Base-by-base conservation (phyloP, 2,888 invertebrate species). In the Micropterix aruncella region DNA sequence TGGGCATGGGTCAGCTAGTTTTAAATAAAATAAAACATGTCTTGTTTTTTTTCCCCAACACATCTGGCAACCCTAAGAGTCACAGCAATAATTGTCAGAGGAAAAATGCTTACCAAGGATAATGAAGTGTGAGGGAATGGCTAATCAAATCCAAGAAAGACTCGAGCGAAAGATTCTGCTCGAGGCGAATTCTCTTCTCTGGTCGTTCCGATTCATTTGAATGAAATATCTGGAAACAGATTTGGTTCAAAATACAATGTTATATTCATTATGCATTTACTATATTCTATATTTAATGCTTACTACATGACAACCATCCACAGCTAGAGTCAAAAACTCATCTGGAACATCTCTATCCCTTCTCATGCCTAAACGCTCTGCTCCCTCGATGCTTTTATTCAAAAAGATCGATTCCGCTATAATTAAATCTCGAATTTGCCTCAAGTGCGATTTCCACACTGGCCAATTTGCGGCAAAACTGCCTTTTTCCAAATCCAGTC, bases 401-500 rank as follows among this genome's bases (percentile, higher is more conserved):
- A 27, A 27, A 27, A 27, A 27, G 5, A 27, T 27, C 5, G 27
- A 5, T 12, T 27, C 27, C 5, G 27, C 27, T 5, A 27, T 12
- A 27, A 27, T 12, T 12, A 27, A 12, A 27, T 27, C 27, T 27
- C 27, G 5, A 7, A 27, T 7, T 12, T 27, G 27, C 27, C 7
- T 27, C 5, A 7, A 27, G 12, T 27, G 5, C 12, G 27, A 5
- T 27, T 61, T 60, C 70, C 70, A 70, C 3, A 52, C 47, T 3
- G 55, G 53, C 67, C 67, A 66, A 47, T 63, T 56, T 16, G 58
- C 51, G 1, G 66, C 68, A 37, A 65, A 48, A 46, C 65, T 60
- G 2, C 64, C 63, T 38, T 59, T 57, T 43, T 63, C 56, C 16
- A 50, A 51, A 37, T 56, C 55, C 7, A 51, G 49, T 45, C 56